A percentile compares a stretch with the other conserved stretches of the same genome.
Conservation (phyloP, 2,113 vertebrate genomes). For the Pachypanchax playfairii region DNA sequence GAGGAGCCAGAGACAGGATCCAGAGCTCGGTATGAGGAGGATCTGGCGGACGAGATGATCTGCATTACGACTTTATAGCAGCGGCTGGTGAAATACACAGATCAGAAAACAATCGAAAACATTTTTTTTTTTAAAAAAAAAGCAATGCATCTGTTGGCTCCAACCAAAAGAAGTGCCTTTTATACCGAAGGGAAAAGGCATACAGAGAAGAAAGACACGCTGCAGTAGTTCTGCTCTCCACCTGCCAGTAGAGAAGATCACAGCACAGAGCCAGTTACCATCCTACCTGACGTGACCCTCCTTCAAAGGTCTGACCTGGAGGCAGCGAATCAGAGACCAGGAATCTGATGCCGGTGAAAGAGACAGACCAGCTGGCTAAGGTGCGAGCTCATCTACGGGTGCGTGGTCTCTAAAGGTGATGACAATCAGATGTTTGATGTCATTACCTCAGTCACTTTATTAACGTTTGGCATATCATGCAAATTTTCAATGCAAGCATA, state of each 20-base stretch:
- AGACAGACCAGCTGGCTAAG: conserved; percentile 63
- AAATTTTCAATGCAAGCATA: conserved; percentile 82
- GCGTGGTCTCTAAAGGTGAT: conserved; percentile 81
- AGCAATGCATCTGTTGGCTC: conserved; percentile 81
- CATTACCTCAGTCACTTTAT: conserved; percentile 89
- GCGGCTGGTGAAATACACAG: conserved; percentile 54
- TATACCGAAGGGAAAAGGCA: conserved; percentile 85
- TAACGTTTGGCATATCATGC: conserved; percentile 88
- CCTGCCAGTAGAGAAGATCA: conserved; percentile 56
- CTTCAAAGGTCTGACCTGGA: conserved; percentile 46
- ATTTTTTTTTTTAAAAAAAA: conserved; percentile 37
- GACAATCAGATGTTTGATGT: conserved; percentile 87
- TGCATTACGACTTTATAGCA: conserved; percentile 99
- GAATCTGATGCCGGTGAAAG: conserved; percentile 48
- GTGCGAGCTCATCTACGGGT: conserved; percentile 49
- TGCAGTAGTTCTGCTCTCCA: conserved; percentile 55
- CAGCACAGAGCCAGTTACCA: conserved; percentile 32
- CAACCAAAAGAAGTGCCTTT: conserved; percentile 94
- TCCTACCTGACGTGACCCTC: conserved; percentile 48
- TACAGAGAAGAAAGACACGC: conserved; percentile 79
- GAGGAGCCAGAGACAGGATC: conserved; percentile 88
- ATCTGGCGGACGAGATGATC: conserved; percentile 98
- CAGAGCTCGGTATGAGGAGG: conserved; percentile 89
- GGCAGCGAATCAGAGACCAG: conserved; percentile 55
- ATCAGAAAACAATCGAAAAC: conserved; percentile 38